Conservation (phyloP, 2,797 vertebrate species). For the Poeciliopsis gracilis region DNA sequence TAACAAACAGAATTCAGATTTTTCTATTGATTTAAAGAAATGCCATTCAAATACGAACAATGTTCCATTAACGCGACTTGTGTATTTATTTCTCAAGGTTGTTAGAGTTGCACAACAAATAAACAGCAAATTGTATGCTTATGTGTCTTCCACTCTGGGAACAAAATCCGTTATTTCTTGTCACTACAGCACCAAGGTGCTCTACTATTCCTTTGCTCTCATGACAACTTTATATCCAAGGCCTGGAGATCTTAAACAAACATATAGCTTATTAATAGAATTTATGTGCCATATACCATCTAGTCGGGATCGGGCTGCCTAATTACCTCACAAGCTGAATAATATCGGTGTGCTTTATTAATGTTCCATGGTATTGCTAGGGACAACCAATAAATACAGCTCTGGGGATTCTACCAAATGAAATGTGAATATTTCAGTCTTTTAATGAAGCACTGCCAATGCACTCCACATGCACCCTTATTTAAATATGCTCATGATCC, state of each 20-base stretch:
- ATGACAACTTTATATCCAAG: conserved; percentile 67
- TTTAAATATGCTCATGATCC: conserved; percentile 65
- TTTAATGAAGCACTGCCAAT: conserved; percentile 76
- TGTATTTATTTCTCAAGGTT: background rate
- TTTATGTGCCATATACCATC: conserved; percentile 75
- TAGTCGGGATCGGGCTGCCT: conserved; percentile 64
- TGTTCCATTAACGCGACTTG: too few species aligned
- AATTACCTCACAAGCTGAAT: conserved; percentile 77
- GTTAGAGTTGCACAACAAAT: conserved; percentile 34
- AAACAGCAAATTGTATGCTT: conserved; percentile 27
- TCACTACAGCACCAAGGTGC: conserved; percentile 57
- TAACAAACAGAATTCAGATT: too few species aligned
- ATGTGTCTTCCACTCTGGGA: conserved; percentile 45
- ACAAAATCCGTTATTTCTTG: conserved; percentile 51
- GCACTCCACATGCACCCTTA: conserved; percentile 54
- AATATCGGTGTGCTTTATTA: conserved; percentile 78
- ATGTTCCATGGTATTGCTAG: conserved; percentile 68
- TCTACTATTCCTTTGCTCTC: conserved; percentile 60
- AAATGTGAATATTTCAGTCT: conserved; percentile 75
- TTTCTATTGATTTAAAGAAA: too few species aligned
- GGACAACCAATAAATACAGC: conserved; percentile 78
- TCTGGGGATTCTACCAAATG: conserved; percentile 70
- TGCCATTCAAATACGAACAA: too few species aligned
- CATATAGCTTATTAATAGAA: conserved; percentile 81
- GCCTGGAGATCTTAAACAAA: conserved; percentile 74